A percentile compares a stretch with the other conserved stretches of the same genome.
phyloP scores from a whole-genome alignment of 1,140 invertebrate species.

The Uloborus diversus region DNA sequence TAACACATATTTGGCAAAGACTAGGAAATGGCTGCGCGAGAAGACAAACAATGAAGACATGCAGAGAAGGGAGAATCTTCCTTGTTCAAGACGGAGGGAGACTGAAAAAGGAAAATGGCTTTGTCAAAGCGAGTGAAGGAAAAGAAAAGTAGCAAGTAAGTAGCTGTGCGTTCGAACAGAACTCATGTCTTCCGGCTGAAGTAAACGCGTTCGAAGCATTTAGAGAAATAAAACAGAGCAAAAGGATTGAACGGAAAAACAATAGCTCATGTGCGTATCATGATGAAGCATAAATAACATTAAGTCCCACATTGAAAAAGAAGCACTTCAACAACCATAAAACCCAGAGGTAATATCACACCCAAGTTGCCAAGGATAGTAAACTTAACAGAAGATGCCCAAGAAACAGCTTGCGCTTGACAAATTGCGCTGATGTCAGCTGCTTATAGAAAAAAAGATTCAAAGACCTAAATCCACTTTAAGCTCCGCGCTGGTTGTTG shows the following conservation, averaged over 20 bases:
- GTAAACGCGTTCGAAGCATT: not conserved
- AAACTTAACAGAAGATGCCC: not conserved
- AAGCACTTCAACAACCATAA: not conserved
- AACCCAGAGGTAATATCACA: not conserved
- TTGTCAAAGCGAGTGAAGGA: not conserved
- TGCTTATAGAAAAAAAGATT: not conserved
- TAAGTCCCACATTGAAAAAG: not conserved
- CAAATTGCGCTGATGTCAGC: not conserved
- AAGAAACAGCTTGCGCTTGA: not conserved
- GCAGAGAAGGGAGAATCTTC: not conserved
- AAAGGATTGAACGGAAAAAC: not conserved
- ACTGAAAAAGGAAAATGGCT: not conserved
- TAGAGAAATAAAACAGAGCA: not conserved
- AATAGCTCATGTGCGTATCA: not conserved
- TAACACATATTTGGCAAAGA: constrained; percentile 46
- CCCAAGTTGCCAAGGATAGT: not conserved
- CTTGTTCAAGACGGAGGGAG: not conserved
- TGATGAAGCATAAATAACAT: constrained; percentile 11
- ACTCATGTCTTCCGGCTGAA: not conserved
- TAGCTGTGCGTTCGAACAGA: not conserved
- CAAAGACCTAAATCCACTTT: not conserved
- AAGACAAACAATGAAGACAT: not conserved
- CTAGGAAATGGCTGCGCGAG: constrained; percentile 31
- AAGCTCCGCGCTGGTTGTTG: not conserved
- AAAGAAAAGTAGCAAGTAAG: not conserved